Evolutionary conservation across 2,113 vertebrate genomes (phyloP), one percentile per base, ranked within the genome.

Genomic region (Erythrocercus mccallii): DNA sequence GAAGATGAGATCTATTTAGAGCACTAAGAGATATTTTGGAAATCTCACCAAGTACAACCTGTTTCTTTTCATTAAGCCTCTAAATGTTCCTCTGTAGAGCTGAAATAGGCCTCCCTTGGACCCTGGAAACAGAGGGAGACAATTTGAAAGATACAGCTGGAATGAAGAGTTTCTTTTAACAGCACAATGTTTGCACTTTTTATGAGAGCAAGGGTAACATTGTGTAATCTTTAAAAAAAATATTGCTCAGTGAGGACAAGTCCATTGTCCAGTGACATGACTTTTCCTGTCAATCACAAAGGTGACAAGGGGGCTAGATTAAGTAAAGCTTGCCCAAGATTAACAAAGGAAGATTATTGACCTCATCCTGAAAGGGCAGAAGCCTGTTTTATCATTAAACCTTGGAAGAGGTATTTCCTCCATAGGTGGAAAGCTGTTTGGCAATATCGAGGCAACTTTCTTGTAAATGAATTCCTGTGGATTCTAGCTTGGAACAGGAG

Each of bases 311-410:
- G 96, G 96, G 88, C 81, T 94, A 97, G 97, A 98, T 98, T 98
- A 98, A 98, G 97, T 97, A 98, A 98, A 98, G 97, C 98, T 98
- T 98, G 97, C 97, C 98, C 95, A 96, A 96, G 97, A 98, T 97
- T 97, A 97, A 97, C 94, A 95, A 97, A 98, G 96, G 96, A 98
- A 98, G 98, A 98, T 98, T 96, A 95, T 95, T 98, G 98, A 98
- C 97, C 98, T 98, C 81, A 95, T 97, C 94, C 87, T 68, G 95
- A 97, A 98, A 98, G 97, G 97, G 97, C 98, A 97, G 94, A 96
- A 96, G 82, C 62, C 92, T 97, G 96, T 97, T 98, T 97, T 98
- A 97, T 97, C 98, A 97, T 97, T 98, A 95, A 97, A 97, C 92
- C 93, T 97, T 96, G 96, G 91, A 96, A 97, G 91, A 97, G 78